These are phyloP conservation scores for Melanotaenia duboulayi DNA, from an alignment of 2,113 vertebrate genomes.

Conservation along the genomic window DNA sequence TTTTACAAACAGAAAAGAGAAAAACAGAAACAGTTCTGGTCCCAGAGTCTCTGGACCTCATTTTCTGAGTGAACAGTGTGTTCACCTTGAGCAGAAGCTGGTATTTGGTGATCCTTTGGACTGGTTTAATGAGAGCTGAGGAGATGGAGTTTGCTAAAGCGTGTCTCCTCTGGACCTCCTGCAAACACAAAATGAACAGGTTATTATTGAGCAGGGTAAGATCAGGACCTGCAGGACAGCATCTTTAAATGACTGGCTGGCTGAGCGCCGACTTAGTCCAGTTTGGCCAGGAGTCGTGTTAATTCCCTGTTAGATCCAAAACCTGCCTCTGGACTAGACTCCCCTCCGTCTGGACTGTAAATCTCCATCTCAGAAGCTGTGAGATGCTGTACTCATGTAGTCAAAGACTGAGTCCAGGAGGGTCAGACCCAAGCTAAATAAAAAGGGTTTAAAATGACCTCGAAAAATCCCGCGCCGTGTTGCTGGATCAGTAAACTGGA, in stretches of 20 bases:
- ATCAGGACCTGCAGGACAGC: too few relatives aligned
- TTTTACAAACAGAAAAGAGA: too few relatives aligned
- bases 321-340: neutral
- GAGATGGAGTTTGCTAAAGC: slow-evolving; percentile 97
- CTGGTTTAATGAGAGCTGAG: slow-evolving; percentile 97
- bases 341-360: too few relatives aligned
- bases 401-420: too few relatives aligned
- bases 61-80: too few relatives aligned
- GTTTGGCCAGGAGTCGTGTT: neutral
- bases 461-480: slow-evolving; percentile 94
- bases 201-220: neutral
- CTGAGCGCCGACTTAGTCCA: neutral
- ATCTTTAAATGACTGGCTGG: neutral
- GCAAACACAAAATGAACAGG: slow-evolving; percentile 14
- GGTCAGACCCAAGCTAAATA: too few relatives aligned
- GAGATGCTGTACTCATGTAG: too few relatives aligned
- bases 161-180: slow-evolving; percentile 98
- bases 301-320: neutral
- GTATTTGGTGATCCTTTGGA: slow-evolving; percentile 98
- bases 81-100: slow-evolving; percentile 96
- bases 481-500: slow-evolving; percentile 96
- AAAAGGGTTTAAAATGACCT: too few relatives aligned
- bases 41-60: too few relatives aligned
- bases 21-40: too few relatives aligned
- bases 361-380: too few relatives aligned